phyloP scores from a whole-genome alignment of 2,113 vertebrate genomes.

The Burhinus oedicnemus region DNA sequence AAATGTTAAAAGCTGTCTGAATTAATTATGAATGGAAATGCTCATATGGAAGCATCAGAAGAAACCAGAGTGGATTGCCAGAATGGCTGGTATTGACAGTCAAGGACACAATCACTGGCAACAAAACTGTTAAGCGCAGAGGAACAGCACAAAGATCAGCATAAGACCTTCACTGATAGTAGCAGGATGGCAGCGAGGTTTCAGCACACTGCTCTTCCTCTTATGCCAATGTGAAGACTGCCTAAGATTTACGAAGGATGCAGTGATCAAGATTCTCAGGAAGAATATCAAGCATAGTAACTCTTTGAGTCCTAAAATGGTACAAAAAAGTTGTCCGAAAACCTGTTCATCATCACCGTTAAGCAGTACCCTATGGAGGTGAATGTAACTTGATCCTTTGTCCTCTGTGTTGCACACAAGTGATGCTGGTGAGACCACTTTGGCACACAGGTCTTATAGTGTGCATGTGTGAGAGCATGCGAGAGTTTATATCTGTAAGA shows the following conservation, averaged over 20 bases:
- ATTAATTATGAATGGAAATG: not conserved
- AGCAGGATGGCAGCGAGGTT: not conserved
- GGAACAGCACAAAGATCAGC: not conserved
- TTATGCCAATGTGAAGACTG: not conserved
- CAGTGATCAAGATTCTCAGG: not conserved
- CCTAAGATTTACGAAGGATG: not conserved
- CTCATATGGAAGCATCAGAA: not conserved
- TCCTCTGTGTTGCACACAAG: not conserved
- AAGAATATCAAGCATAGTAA: not conserved
- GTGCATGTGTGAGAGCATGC: not conserved
- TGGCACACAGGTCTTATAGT: not conserved
- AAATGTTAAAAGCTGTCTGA: not conserved
- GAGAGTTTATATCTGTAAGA: not conserved
- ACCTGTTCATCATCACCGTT: not conserved
- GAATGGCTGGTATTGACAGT: not conserved
- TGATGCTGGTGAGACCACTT: not conserved
- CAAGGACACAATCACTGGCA: not conserved
- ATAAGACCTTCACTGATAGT: not conserved
- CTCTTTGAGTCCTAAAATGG: not conserved
- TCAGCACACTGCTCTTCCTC: not conserved
- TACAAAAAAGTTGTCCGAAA: not conserved
- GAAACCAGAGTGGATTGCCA: not conserved
- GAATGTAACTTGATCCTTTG: not conserved
- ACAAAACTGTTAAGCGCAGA: not conserved
- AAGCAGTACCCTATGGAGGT: not conserved